Conservation (phyloP, 2,888 invertebrate species). For the Synanthedon myopaeformis region DNA sequence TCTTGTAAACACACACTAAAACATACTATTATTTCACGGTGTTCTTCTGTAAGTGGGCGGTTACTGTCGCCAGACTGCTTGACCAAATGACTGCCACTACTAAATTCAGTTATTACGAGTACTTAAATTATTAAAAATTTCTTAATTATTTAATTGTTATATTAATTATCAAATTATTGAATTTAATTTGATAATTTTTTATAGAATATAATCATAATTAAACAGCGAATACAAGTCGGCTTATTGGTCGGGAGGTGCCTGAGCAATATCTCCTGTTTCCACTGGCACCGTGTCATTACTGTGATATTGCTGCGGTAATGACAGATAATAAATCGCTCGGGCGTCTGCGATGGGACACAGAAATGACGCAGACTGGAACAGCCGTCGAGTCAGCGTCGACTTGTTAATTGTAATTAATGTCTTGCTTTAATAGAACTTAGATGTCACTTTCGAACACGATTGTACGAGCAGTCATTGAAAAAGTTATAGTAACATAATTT, state of each 20-base stretch:
- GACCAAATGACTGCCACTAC: no score
- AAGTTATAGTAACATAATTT: no score
- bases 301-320: slow-evolving; percentile 46
- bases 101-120: no score
- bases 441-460: no score
- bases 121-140: no score
- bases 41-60: no score
- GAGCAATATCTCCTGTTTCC: slow-evolving; percentile 29
- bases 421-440: no score
- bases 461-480: background rate
- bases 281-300: slow-evolving; percentile 40
- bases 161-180: no score
- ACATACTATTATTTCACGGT: no score
- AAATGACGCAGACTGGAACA: slow-evolving; percentile 17
- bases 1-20: no score
- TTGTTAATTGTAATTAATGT: background rate
- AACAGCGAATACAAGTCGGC: slow-evolving; percentile 7
- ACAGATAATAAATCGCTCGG: slow-evolving; percentile 37
- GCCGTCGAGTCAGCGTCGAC: slow-evolving; percentile 3
- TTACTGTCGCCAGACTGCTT: no score
- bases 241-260: slow-evolving; percentile 24
- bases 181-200: slow-evolving; percentile 4
- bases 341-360: slow-evolving; percentile 17
- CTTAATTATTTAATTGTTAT: no score
- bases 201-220: background rate